These are phyloP conservation scores for Sialia sialis DNA, from an alignment of 2,113 vertebrate species.

Conservation along the genomic window DNA sequence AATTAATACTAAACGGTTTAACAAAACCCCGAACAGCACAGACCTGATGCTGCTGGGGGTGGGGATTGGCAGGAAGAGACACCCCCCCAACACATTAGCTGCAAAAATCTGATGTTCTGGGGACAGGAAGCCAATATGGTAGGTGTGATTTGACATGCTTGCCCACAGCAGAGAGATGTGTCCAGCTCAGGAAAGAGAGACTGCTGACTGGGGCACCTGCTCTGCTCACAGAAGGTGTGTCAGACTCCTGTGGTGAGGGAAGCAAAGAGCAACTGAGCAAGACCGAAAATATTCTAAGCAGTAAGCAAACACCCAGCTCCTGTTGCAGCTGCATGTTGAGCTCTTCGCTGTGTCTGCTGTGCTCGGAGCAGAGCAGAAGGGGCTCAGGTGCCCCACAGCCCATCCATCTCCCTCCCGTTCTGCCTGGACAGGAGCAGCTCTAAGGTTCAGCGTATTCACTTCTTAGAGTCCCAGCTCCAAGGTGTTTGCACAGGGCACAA, in stretches of 20 bases:
- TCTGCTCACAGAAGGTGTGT: background rate
- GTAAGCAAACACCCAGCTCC: background rate
- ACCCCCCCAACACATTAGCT: conserved; percentile 39
- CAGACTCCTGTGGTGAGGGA: background rate
- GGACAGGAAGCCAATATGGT: conserved; percentile 80
- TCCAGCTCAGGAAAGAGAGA: conserved; percentile 4
- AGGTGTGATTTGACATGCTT: conserved; percentile 56
- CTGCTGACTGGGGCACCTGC: background rate
- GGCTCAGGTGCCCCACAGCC: conserved; percentile 71
- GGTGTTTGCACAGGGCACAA: conserved; percentile 62
- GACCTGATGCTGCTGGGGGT: conserved; percentile 66
- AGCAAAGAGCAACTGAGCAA: background rate
- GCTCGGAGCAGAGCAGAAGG: background rate
- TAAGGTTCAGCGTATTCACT: conserved; percentile 58
- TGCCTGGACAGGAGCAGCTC: conserved; percentile 51
- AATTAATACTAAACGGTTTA: conserved; percentile 83
- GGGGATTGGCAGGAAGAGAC: conserved; percentile 68
- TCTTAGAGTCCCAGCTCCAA: conserved; percentile 65
- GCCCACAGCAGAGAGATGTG: conserved; percentile 10
- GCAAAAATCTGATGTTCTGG: conserved; percentile 69
- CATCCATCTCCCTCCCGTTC: conserved; percentile 65
- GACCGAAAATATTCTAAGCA: background rate
- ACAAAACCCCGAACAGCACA: conserved; percentile 72
- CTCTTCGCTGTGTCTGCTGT: background rate
- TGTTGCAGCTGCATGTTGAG: background rate